phyloP scores from a whole-genome alignment of 2,113 vertebrate genomes.

The Dasypus novemcinctus region DNA sequence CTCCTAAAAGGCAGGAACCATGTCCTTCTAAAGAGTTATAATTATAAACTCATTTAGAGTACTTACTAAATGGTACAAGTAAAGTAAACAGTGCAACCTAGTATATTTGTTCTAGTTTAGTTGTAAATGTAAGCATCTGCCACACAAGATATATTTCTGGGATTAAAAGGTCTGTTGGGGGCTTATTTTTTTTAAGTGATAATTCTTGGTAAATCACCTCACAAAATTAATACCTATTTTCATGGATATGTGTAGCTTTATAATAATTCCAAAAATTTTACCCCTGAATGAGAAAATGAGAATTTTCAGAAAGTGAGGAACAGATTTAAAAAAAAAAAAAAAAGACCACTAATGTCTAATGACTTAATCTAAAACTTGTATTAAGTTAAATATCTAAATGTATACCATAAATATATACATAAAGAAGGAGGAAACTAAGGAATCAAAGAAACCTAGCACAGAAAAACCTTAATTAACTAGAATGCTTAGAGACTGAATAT shows the following conservation, averaged over 20 bases:
- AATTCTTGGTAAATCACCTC: slow-evolving; percentile 31
- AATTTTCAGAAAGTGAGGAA: slow-evolving; percentile 45
- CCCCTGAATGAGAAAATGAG: slow-evolving; percentile 4
- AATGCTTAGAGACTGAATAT: neutral
- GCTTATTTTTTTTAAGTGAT: neutral
- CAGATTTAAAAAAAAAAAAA: neutral
- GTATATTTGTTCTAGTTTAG: neutral
- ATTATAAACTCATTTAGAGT: neutral
- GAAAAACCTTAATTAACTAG: slow-evolving; percentile 16
- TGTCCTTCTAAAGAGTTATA: neutral
- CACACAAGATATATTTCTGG: neutral
- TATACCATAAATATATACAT: neutral
- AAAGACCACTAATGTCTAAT: slow-evolving; percentile 6
- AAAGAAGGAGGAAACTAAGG: neutral
- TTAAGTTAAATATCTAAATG: slow-evolving; percentile 27
- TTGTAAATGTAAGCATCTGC: neutral
- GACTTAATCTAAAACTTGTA: neutral
- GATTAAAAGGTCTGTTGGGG: neutral
- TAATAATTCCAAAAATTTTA: slow-evolving; percentile 28
- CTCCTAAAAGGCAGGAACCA: slow-evolving; percentile 2
- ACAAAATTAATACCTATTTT: slow-evolving; percentile 41
- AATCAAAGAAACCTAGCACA: neutral
- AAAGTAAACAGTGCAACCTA: neutral
- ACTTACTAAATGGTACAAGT: slow-evolving; percentile 5
- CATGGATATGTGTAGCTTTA: neutral